phyloP scores from a whole-genome alignment of 1,140 invertebrate species.

The Diorhabda elongata region DNA sequence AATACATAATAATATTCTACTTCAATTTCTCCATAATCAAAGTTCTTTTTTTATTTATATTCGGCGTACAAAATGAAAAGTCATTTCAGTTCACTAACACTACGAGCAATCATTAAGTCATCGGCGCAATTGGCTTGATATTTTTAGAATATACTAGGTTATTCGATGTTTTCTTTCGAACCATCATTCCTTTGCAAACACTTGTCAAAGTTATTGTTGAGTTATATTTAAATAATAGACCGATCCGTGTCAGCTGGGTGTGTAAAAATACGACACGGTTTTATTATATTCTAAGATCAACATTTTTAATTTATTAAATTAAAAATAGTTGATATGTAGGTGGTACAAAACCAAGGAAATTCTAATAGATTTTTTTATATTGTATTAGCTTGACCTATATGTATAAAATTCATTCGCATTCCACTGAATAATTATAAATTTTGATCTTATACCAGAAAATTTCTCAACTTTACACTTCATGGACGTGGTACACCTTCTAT shows the following conservation, averaged over 20 bases:
- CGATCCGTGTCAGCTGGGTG: neutral
- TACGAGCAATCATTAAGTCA: conserved; percentile 16
- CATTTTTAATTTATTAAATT: no score
- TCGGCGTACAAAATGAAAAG: neutral
- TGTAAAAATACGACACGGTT: neutral
- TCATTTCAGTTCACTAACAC: conserved; percentile 2
- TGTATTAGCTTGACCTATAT: no score
- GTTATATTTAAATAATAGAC: neutral
- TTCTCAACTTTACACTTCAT: no score
- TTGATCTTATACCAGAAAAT: no score
- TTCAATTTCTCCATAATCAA: neutral
- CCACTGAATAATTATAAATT: no score
- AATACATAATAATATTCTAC: conserved; percentile 23
- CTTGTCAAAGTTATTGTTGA: neutral
- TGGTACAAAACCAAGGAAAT: no score
- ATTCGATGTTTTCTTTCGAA: neutral
- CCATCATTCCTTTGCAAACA: neutral
- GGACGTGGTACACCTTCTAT: no score
- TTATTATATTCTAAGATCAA: neutral
- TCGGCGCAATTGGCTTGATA: conserved; percentile 14
- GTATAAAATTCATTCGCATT: no score
- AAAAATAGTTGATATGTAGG: no score
- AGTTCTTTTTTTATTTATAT: neutral
- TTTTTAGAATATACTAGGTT: conserved; percentile 10
- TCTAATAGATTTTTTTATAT: no score